phyloP scores from a whole-genome alignment of 2,113 vertebrate genomes.

The Stegastes partitus region DNA sequence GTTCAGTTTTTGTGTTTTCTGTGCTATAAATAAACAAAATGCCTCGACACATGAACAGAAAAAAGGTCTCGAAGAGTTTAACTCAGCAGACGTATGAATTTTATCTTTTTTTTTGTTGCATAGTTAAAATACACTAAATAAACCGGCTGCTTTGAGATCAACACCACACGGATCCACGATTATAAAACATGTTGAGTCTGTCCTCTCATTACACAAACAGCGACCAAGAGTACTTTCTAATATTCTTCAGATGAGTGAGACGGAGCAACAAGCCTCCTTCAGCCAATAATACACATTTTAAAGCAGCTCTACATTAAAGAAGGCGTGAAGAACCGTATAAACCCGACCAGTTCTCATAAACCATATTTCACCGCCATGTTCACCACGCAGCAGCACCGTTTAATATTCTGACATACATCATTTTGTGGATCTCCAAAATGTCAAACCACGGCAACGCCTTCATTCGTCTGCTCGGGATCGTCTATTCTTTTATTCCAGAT shows the following conservation, averaged over 20 bases:
- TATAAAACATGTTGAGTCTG: neutral
- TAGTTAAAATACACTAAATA: too few species aligned
- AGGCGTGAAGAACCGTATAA: constrained; percentile 8
- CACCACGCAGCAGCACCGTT: constrained; percentile 13
- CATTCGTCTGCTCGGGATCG: neutral
- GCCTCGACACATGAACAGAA: too few species aligned
- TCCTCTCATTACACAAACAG: neutral
- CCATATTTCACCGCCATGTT: constrained; percentile 28
- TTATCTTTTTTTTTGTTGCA: too few species aligned
- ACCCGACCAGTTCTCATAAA: neutral
- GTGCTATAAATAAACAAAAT: too few species aligned
- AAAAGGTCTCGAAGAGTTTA: too few species aligned
- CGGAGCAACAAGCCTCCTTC: neutral
- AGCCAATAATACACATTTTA: neutral
- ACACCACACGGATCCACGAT: too few species aligned
- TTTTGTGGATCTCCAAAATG: neutral
- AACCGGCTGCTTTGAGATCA: too few species aligned
- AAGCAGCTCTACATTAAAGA: neutral
- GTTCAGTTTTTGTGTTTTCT: too few species aligned
- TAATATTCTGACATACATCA: neutral
- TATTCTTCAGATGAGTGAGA: neutral
- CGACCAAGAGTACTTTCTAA: too few species aligned
- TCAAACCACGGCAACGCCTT: constrained; percentile 22
- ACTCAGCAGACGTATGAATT: too few species aligned
- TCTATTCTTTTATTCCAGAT: too few species aligned